Evolutionary conservation across 1,140 invertebrate genomes (phyloP).

Genomic region (Drosophila fuyamai): DNA sequence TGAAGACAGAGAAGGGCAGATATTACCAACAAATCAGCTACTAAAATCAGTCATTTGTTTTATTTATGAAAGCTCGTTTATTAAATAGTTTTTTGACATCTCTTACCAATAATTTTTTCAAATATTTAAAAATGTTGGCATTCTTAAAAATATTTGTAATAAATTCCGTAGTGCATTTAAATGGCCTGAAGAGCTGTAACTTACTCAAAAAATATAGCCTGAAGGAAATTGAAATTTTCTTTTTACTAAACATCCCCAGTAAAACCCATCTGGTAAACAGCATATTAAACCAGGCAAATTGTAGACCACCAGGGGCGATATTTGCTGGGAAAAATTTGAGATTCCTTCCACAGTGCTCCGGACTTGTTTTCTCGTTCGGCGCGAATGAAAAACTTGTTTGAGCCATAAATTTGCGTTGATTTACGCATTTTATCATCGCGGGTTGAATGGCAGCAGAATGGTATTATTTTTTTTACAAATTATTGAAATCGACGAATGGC

Average conservation of each 20-base stretch:
- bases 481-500: conserved; percentile 32
- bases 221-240: neutral
- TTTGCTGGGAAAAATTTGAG: conserved; percentile 36
- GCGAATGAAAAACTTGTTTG: conserved; percentile 62
- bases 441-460: conserved; percentile 63
- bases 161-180: neutral
- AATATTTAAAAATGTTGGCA: neutral
- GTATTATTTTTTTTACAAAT: conserved; percentile 46
- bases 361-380: conserved; percentile 18
- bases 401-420: conserved; percentile 60
- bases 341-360: conserved; percentile 41
- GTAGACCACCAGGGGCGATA: conserved; percentile 26
- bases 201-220: neutral
- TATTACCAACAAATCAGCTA: no score
- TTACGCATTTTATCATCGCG: conserved; percentile 56
- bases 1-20: neutral
- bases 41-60: neutral
- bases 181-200: neutral
- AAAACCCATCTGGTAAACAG: neutral
- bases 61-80: neutral
- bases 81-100: neutral
- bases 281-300: conserved; percentile 27
- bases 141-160: neutral
- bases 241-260: conserved; percentile 13
- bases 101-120: neutral